A percentile compares a stretch with the other conserved stretches of the same genome.
Conservation (phyloP, 2,888 invertebrate species). For the Melipona beecheii region DNA sequence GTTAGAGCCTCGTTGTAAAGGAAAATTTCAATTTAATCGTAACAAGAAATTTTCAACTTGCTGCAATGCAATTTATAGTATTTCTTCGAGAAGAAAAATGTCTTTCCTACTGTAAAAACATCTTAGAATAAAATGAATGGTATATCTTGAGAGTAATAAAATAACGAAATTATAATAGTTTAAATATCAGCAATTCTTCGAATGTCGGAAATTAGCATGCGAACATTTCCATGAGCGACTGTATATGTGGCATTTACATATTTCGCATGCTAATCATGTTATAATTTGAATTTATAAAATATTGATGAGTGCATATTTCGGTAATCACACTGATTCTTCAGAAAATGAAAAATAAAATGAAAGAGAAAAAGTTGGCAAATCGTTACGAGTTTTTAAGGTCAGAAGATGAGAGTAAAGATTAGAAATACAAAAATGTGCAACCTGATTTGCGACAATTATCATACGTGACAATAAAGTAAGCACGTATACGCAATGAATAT, state of each 20-base stretch:
- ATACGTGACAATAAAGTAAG: neutral
- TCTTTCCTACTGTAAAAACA: no score
- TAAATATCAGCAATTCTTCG: no score
- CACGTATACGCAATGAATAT: neutral
- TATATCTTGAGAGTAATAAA: no score
- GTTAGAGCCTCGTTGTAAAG: no score
- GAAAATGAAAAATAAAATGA: neutral
- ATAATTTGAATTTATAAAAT: conserved; percentile 4
- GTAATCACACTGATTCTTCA: neutral
- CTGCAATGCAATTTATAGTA: no score
- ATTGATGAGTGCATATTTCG: neutral
- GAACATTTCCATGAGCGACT: no score
- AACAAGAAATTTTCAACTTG: no score
- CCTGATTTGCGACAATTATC: neutral
- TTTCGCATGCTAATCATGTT: conserved; percentile 37
- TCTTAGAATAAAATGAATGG: no score
- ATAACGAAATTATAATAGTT: no score
- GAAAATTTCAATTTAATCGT: no score
- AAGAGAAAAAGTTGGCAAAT: neutral
- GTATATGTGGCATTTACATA: neutral
- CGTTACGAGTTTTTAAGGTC: neutral
- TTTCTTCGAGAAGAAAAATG: no score
- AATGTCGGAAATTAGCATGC: no score
- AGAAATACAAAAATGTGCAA: conserved; percentile 5
- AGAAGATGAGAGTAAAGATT: neutral